Percentiles rank a stretch among this genome's conserved stretches.
Evolutionary conservation across 2,113 vertebrate species (phyloP).

Genomic region (Nycticebus coucang): DNA sequence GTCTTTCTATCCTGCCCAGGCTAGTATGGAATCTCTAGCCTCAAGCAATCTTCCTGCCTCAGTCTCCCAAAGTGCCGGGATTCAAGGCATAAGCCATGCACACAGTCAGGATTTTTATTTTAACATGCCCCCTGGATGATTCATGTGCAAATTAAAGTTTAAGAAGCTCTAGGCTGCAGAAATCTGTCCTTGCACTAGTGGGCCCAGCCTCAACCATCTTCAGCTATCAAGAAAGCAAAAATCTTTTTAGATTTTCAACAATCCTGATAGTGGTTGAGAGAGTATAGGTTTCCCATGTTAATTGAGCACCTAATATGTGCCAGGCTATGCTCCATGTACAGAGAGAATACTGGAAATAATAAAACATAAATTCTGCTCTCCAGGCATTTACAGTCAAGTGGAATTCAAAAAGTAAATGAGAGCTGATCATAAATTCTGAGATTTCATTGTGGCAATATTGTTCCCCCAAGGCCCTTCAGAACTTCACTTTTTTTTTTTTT

Average conservation of each 20-base stretch:
- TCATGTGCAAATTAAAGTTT: rapidly evolving
- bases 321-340: not conserved
- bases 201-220: not conserved
- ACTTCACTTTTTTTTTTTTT: not conserved
- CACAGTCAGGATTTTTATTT: not conserved
- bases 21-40: too few relatives aligned
- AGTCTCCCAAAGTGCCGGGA: too few relatives aligned
- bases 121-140: not conserved
- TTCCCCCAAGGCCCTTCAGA: not conserved
- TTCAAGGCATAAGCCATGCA: too few relatives aligned
- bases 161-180: rapidly evolving
- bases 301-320: not conserved
- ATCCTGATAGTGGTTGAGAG: not conserved
- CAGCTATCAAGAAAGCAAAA: not conserved
- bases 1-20: too few relatives aligned
- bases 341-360: not conserved
- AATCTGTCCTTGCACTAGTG: not conserved
- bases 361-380: not conserved
- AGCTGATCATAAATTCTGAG: not conserved
- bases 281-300: not conserved
- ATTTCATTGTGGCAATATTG: not conserved
- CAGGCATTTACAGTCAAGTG: not conserved
- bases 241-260: not conserved
- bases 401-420: not conserved
- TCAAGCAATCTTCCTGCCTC: too few relatives aligned